Conservation (phyloP, 2,888 invertebrate genomes). For the Meteorus colon region DNA sequence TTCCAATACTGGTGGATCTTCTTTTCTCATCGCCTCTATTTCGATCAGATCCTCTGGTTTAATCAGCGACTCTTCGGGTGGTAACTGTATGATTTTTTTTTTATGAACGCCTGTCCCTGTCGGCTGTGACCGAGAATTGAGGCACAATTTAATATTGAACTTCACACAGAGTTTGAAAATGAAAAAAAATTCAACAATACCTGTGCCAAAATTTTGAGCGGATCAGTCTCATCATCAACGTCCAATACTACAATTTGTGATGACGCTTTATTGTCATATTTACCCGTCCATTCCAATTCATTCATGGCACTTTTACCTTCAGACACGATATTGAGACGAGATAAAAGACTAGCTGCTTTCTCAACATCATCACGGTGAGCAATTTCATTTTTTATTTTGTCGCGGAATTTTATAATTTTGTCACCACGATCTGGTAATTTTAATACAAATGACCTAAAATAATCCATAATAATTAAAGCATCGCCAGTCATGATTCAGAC, state of each 20-base stretch:
- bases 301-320: slow-evolving; percentile 74
- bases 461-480: background rate
- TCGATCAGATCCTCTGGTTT: slow-evolving; percentile 75
- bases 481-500: slow-evolving; percentile 28
- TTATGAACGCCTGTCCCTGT: slow-evolving; percentile 73
- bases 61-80: slow-evolving; percentile 74
- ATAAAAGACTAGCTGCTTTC: slow-evolving; percentile 74
- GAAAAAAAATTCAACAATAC: slow-evolving; percentile 51
- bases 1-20: slow-evolving; percentile 60
- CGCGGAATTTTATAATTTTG: slow-evolving; percentile 75
- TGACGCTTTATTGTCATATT: slow-evolving; percentile 65
- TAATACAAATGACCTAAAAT: slow-evolving; percentile 74
- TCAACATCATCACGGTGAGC: slow-evolving; percentile 75
- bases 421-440: slow-evolving; percentile 78
- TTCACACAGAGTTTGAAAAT: background rate
- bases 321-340: slow-evolving; percentile 74
- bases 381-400: slow-evolving; percentile 75
- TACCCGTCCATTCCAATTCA: slow-evolving; percentile 78
- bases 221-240: slow-evolving; percentile 77
- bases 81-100: slow-evolving; percentile 74
- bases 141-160: slow-evolving; percentile 5
- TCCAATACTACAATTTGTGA: slow-evolving; percentile 75
- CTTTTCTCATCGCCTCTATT: slow-evolving; percentile 66
- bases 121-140: slow-evolving; percentile 57
- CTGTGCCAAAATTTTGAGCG: slow-evolving; percentile 78